phyloP scores from a whole-genome alignment of 2,888 invertebrate species.

The Physocephala rufipes region DNA sequence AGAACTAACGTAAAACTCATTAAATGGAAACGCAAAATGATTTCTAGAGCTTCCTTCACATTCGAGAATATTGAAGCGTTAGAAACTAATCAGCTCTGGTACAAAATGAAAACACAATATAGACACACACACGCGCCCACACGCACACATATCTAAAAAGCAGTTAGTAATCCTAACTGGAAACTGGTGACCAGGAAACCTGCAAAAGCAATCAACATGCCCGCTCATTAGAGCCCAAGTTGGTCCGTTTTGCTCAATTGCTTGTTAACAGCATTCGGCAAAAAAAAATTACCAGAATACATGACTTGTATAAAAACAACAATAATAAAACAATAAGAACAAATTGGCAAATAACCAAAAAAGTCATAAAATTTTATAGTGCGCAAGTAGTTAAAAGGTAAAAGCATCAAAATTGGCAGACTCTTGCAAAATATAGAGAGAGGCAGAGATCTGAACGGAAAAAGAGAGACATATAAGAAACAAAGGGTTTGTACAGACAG shows the following conservation, averaged over 20 bases:
- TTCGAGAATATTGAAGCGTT: conserved; percentile 12
- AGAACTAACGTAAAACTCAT: conserved; percentile 15
- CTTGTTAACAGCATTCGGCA: conserved; percentile 38
- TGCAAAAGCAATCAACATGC: conserved; percentile 32
- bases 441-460: too few relatives aligned
- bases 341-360: conserved; percentile 25
- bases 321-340: conserved; percentile 1
- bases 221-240: conserved; percentile 22
- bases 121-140: neutral
- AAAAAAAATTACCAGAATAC: conserved; percentile 37
- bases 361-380: conserved; percentile 42
- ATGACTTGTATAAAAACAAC: conserved; percentile 15
- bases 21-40: conserved; percentile 18
- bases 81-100: conserved; percentile 31
- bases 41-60: neutral
- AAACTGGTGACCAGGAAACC: conserved; percentile 13
- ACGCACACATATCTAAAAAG: neutral
- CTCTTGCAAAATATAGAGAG: too few relatives aligned
- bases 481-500: too few relatives aligned
- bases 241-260: conserved; percentile 38
- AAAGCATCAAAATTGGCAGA: conserved; percentile 33
- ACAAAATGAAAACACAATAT: neutral
- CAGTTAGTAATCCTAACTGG: conserved; percentile 8
- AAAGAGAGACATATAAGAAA: too few relatives aligned
- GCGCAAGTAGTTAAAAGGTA: conserved; percentile 19